phyloP scores from a whole-genome alignment of 1,140 invertebrate genomes.

The Drosophila nebulosa region DNA sequence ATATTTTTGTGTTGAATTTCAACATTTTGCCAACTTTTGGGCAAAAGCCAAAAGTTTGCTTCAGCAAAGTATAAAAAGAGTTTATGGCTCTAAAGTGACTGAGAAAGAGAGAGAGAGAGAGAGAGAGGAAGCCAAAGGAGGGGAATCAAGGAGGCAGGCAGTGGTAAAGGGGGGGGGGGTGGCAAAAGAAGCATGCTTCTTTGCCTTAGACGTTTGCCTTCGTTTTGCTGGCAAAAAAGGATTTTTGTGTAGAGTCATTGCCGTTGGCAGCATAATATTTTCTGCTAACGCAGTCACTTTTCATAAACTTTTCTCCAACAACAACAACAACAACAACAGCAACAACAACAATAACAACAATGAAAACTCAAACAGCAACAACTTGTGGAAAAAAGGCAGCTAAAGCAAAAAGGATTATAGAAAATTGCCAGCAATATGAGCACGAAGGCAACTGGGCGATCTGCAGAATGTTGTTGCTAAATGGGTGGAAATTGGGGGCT shows the following conservation, averaged over 20 bases:
- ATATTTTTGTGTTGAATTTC: conserved; percentile 56
- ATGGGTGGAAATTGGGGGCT: background rate
- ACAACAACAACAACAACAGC: conserved; percentile 49
- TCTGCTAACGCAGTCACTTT: conserved; percentile 78
- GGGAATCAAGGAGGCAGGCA: background rate
- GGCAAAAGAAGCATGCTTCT: background rate
- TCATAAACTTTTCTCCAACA: conserved; percentile 67
- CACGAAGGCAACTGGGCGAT: conserved; percentile 24
- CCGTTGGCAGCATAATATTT: conserved; percentile 76
- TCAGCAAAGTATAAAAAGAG: conserved; percentile 59
- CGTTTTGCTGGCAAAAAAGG: conserved; percentile 14
- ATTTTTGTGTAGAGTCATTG: conserved; percentile 55
- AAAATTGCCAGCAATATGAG: conserved; percentile 76
- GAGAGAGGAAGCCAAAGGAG: background rate
- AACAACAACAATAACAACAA: conserved; percentile 47
- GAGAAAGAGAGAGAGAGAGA: too few species aligned
- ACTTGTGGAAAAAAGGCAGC: conserved; percentile 68
- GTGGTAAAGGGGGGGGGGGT: background rate
- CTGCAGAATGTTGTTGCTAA: background rate
- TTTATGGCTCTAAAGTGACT: conserved; percentile 54
- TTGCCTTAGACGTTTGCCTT: background rate
- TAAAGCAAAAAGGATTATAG: conserved; percentile 73
- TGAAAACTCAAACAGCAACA: conserved; percentile 63
- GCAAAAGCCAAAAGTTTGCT: conserved; percentile 71
- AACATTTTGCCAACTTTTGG: conserved; percentile 71